Percentiles rank a stretch among this genome's conserved stretches.
phyloP scores from a whole-genome alignment of 2,888 invertebrate genomes.

The Pollenia griseotomentosa region DNA sequence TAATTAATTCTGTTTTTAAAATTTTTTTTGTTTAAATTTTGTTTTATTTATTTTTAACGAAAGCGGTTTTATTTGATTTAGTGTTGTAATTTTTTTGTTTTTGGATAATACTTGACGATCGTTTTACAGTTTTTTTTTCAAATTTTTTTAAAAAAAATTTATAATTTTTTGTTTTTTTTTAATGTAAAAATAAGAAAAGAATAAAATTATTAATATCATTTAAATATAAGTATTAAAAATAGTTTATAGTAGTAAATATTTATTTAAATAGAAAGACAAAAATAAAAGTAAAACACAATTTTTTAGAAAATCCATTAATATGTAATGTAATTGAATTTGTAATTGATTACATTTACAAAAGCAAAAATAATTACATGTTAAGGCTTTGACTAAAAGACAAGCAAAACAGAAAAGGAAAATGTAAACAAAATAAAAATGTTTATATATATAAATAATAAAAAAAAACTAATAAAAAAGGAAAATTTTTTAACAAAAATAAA shows the following conservation, averaged over 20 bases:
- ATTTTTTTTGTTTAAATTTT: neutral
- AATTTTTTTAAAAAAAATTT: slow-evolving; percentile 1
- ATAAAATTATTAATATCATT: slow-evolving; percentile 65
- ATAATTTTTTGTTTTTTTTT: slow-evolving; percentile 27
- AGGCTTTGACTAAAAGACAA: neutral
- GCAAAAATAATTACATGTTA: neutral
- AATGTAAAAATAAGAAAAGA: slow-evolving; percentile 56
- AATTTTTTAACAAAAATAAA: slow-evolving; percentile 33
- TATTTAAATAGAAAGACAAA: slow-evolving; percentile 28
- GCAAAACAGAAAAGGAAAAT: neutral
- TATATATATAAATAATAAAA: neutral
- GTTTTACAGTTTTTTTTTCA: slow-evolving; percentile 23
- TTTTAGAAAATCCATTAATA: neutral
- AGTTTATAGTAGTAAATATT: slow-evolving; percentile 53
- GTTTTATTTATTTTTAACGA: slow-evolving; percentile 18
- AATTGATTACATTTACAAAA: too few relatives aligned
- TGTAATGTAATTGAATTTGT: neutral
- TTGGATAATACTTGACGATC: slow-evolving; percentile 49
- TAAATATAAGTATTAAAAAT: slow-evolving; percentile 66
- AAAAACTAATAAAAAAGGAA: neutral
- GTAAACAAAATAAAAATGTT: slow-evolving; percentile 14
- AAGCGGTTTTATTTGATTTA: slow-evolving; percentile 42
- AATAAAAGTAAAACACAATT: slow-evolving; percentile 32
- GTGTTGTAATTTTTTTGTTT: slow-evolving; percentile 10
- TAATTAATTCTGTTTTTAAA: slow-evolving; percentile 10